Base-by-base conservation (phyloP, 2,888 invertebrate genomes). In the Lasioglossum lativentre region DNA sequence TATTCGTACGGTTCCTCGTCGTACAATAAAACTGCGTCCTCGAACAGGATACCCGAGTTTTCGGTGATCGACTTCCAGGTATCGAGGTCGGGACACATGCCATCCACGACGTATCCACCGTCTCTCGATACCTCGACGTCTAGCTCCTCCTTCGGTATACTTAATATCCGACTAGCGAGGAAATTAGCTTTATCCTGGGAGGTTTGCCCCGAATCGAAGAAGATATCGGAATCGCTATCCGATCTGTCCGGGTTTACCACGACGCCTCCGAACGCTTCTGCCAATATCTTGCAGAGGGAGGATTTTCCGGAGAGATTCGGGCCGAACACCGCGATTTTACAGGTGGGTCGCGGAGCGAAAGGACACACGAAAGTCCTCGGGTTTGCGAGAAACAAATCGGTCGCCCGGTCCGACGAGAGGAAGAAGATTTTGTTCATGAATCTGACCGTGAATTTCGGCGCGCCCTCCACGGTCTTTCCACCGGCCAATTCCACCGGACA, bases 401-500 rank as follows among this genome's bases (percentile, higher is more conserved):
- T 95, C 52, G 96, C 95, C 52, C 96, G 95, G 74, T 95, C 92
- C 40, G 96, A 96, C 34, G 96, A 96, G 73, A 97, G 92, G 74
- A 97, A 95, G 92, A 96, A 97, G 5, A 97, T 95, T 91, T 96
- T 96, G 93, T 96, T 96, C 93, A 97, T 95, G 90, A 97, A 97
- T 56, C 95, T 95, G 1, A 97, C 96, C 0, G 96, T 96, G 89
- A 95, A 96, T 93, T 96, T 96, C 0, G 96, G 94, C 75, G 95
- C 94, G 34, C 97, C 97, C 47, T 94, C 91, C 23, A 95, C 90
- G 72, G 96, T 95, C 78, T 93, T 94, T n/a, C 97, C 96, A 85
- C 95, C 95, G 88, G 95, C 95, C 89, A 97, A 95, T 87, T 96
- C 96, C 4, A 97, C 96, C 8, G 97, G 97, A 92, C 97, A 97